Evolutionary conservation across 2,888 invertebrate species (phyloP).

Genomic region (Cantharis flavilabris): DNA sequence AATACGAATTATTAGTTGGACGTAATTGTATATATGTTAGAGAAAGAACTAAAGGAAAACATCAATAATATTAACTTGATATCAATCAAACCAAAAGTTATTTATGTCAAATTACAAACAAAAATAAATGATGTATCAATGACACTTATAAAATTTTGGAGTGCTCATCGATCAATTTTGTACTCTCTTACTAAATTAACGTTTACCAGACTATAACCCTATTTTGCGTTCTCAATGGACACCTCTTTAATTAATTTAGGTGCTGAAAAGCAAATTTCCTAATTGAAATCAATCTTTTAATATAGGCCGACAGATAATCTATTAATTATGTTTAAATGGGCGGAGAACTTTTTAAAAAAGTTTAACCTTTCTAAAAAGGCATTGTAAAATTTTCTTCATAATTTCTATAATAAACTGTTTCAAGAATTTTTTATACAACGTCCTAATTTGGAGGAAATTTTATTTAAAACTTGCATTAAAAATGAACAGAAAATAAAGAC

Average conservation of each 20-base stretch:
- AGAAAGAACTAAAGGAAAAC: not conserved
- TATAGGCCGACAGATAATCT: slow-evolving; percentile 49
- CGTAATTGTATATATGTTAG: not conserved
- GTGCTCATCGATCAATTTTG: not conserved
- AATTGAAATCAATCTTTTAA: slow-evolving; percentile 50
- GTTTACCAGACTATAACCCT: slow-evolving; percentile 18
- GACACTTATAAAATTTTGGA: not conserved
- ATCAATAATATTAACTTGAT: not conserved
- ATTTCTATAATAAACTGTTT: not conserved
- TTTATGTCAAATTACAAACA: not conserved
- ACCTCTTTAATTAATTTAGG: slow-evolving; percentile 47
- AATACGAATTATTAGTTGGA: not conserved
- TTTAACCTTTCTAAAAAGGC: not conserved
- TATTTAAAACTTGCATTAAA: not conserved
- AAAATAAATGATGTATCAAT: not conserved
- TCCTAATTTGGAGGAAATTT: not conserved
- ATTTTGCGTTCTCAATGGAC: slow-evolving; percentile 30
- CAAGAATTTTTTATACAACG: not conserved
- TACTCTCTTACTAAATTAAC: slow-evolving; percentile 18
- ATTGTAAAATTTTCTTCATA: not conserved
- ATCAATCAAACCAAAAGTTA: not conserved
- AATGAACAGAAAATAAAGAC: not conserved
- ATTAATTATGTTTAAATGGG: slow-evolving; percentile 51
- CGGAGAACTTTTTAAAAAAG: slow-evolving; percentile 36
- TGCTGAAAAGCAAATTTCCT: slow-evolving; percentile 43